phyloP scores from a whole-genome alignment of 2,113 vertebrate species.

The Oryzias woworae region DNA sequence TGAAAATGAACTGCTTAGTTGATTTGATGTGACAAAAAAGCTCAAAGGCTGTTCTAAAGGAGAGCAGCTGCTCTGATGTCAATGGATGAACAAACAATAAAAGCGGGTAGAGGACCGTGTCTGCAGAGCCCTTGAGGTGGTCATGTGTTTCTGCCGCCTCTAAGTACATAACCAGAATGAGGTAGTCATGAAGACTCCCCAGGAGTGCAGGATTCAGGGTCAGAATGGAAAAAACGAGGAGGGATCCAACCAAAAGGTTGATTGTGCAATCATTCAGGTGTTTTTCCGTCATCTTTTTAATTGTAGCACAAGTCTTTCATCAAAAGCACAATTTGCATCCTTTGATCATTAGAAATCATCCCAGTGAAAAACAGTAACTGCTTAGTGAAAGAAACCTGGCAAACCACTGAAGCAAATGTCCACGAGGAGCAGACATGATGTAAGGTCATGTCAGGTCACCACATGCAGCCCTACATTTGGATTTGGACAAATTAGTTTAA shows the following conservation, averaged over 20 bases:
- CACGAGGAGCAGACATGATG: no score
- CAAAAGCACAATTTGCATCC: no score
- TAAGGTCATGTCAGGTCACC: no score
- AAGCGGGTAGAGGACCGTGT: slow-evolving; percentile 42
- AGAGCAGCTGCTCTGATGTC: slow-evolving; percentile 33
- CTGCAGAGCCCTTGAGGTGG: slow-evolving; percentile 20
- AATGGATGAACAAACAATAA: slow-evolving; percentile 47
- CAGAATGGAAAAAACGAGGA: slow-evolving; percentile 7
- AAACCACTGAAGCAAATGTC: no score
- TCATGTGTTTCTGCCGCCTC: slow-evolving; percentile 35
- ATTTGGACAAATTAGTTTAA: no score
- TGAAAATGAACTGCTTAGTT: slow-evolving; percentile 22
- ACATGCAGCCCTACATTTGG: no score
- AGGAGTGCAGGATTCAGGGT: slow-evolving; percentile 1
- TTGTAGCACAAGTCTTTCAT: no score
- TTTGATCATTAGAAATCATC: no score
- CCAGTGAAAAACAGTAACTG: no score
- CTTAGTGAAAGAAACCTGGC: no score
- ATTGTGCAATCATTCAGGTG: neutral
- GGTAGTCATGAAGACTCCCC: slow-evolving; percentile 14
- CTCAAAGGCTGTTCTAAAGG: slow-evolving; percentile 22
- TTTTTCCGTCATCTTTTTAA: neutral
- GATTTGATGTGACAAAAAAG: slow-evolving; percentile 8
- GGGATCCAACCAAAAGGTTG: neutral
- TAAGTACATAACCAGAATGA: slow-evolving; percentile 10